Evolutionary conservation across 2,113 vertebrate genomes (phyloP), one percentile per base, ranked within the genome.

Genomic region (Naja naja): DNA sequence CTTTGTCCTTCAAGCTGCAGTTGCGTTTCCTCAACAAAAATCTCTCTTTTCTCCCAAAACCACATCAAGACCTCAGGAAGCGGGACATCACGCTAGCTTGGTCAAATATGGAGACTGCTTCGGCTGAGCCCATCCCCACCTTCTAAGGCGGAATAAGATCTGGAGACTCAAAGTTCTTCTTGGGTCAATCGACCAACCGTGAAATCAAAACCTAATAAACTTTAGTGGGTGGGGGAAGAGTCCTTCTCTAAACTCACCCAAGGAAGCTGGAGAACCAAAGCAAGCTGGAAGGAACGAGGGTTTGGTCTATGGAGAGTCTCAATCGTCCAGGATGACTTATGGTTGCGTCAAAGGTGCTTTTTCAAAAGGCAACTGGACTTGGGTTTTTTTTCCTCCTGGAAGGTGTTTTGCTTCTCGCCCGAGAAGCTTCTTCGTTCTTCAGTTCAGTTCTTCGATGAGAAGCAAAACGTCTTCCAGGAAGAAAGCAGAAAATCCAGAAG

Each of bases 201-300:
- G 14, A 74, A 74, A 74, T 12, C 30, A 34, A 5, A 69, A 69
- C 56, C 56, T 60, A 0, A 14, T 14, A 12, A 12, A 69, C 16
- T 25, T 18, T 18, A 6, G 12, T 7, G n/a, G n/a, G 1, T 34
- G 5, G 5, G 1, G 1, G n/a, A 16, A 34, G 64, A n/a, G 14
- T 74, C n/a, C 14, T 74, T 18, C n/a, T 34, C n/a, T 74, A 34
- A 74, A 6, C n/a, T 74, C 64, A 34, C n/a, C 16, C n/a, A 18
- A 18, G 64, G n/a, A 34, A 74, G 14, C 16, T 34, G n/a, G n/a
- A 18, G 14, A 34, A 34, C n/a, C 18, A 34, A 69, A 34, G 1
- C 1, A 30, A 58, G 30, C 12, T 69, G 64, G 30, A 16, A 69
- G 30, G 12, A 16, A 16, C 1, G 1, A 69, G 5, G 1, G 18